Evolutionary conservation across 2,797 vertebrate species (phyloP).

Genomic region (Alectoris magna): DNA sequence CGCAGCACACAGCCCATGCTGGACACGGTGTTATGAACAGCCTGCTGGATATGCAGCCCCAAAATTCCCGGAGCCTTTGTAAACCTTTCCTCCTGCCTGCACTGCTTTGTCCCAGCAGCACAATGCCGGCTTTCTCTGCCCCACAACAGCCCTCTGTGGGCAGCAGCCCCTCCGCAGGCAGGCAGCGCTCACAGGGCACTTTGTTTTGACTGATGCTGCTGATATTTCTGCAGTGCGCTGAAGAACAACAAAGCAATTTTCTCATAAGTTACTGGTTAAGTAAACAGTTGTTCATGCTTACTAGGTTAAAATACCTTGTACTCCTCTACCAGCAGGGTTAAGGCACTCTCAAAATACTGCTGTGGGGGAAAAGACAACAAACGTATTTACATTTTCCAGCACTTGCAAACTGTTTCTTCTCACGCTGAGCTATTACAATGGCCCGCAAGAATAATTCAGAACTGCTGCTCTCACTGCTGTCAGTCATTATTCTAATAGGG

Average conservation of each 20-base stretch:
- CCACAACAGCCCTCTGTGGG: slow-evolving; percentile 63
- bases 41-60: neutral
- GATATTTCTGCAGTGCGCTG: neutral
- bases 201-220: slow-evolving; percentile 6
- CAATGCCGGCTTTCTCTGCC: slow-evolving; percentile 64
- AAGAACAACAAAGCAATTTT: slow-evolving; percentile 47
- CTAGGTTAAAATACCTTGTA: slow-evolving; percentile 41
- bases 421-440: neutral
- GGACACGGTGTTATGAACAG: neutral
- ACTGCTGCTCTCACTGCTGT: neutral
- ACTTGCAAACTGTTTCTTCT: neutral
- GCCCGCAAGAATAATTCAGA: neutral
- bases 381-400: neutral
- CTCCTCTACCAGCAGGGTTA: neutral
- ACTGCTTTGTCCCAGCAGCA: slow-evolving; percentile 13
- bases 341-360: neutral
- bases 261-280: slow-evolving; percentile 18
- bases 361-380: neutral
- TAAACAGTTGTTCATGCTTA: slow-evolving; percentile 50
- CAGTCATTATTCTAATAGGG: neutral
- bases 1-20: neutral
- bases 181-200: neutral
- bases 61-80: slow-evolving; percentile 30
- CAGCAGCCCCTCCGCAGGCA: neutral
- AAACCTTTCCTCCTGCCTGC: slow-evolving; percentile 36